phyloP scores from a whole-genome alignment of 2,113 vertebrate genomes.

The Percopsis transmontana region DNA sequence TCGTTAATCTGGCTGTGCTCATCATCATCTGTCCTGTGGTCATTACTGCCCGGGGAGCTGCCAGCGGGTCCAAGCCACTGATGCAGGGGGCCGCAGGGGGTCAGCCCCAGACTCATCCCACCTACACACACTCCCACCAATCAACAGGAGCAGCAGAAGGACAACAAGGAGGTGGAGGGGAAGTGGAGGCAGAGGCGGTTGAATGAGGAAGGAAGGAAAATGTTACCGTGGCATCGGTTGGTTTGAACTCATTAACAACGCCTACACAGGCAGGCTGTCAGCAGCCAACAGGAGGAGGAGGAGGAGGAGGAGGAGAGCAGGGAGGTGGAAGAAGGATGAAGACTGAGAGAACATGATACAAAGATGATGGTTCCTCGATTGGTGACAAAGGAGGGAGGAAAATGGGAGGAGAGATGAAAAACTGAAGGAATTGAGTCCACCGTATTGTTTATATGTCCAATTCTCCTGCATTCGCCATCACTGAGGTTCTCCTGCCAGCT shows the following conservation, averaged over 20 bases:
- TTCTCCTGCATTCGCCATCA: background rate
- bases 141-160: slow-evolving; percentile 25
- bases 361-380: slow-evolving; percentile 25
- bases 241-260: slow-evolving; percentile 19
- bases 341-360: slow-evolving; percentile 23
- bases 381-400: background rate
- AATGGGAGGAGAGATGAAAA: background rate
- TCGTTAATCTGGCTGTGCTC: slow-evolving; percentile 72
- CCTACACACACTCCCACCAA: slow-evolving; percentile 66
- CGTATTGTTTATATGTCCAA: slow-evolving; percentile 14
- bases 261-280: slow-evolving; percentile 31
- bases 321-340: slow-evolving; percentile 9
- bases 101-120: slow-evolving; percentile 76
- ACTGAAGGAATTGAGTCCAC: background rate
- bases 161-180: background rate
- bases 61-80: slow-evolving; percentile 60
- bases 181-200: background rate
- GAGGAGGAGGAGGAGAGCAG: slow-evolving; percentile 3
- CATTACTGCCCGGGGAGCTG: slow-evolving; percentile 76
- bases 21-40: slow-evolving; percentile 79
- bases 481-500: background rate
- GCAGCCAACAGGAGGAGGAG: background rate
- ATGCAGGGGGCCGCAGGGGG: slow-evolving; percentile 61
- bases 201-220: background rate
- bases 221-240: no score